Conservation (phyloP, 1,140 invertebrate species). For the Sycophaga agraensis region DNA sequence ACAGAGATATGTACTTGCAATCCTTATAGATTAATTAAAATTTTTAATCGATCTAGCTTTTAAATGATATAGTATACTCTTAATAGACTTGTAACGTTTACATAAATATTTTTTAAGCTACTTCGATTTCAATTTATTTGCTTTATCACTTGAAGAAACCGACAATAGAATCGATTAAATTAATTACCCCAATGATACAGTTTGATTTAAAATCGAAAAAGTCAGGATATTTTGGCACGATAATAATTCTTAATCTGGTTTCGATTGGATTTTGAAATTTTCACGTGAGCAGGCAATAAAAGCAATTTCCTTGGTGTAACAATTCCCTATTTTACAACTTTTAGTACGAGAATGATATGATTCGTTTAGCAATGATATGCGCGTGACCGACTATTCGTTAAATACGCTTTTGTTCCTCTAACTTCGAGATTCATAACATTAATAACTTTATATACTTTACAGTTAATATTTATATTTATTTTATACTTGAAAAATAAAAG, state of each 20-base stretch:
- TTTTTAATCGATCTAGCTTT: too few relatives aligned
- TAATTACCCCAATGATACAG: too few relatives aligned
- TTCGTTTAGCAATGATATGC: constrained; percentile 8
- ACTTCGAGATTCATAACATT: background rate
- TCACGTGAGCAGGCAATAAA: background rate
- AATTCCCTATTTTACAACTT: constrained; percentile 16
- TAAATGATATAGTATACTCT: too few relatives aligned
- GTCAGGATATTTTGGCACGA: constrained; percentile 12
- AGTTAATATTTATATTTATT: background rate
- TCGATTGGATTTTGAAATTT: background rate
- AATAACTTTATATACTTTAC: constrained; percentile 2
- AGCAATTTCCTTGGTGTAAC: background rate
- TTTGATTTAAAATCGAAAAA: too few relatives aligned
- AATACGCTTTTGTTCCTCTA: background rate
- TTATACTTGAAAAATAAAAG: constrained; percentile 7
- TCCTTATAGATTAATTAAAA: too few relatives aligned
- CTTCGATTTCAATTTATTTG: too few relatives aligned
- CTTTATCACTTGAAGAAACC: too few relatives aligned
- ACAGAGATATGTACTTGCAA: too few relatives aligned
- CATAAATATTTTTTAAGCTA: too few relatives aligned
- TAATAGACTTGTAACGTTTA: too few relatives aligned
- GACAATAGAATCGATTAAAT: too few relatives aligned
- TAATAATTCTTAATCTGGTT: background rate
- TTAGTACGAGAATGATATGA: constrained; percentile 5
- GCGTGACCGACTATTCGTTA: background rate